A percentile compares a stretch with the other conserved stretches of the same genome.
Conservation (phyloP, 2,797 vertebrate species). For the Paguma larvata region DNA sequence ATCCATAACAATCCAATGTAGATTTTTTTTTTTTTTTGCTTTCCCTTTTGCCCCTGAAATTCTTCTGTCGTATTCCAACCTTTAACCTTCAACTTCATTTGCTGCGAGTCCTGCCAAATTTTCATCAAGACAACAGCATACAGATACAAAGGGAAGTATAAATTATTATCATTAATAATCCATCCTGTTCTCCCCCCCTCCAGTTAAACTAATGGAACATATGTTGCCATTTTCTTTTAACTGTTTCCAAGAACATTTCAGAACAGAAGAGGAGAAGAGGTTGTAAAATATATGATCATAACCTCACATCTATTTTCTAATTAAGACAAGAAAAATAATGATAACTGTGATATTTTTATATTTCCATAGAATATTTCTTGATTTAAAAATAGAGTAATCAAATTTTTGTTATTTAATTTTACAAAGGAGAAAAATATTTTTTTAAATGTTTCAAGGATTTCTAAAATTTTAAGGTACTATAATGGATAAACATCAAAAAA, state of each 20-base stretch:
- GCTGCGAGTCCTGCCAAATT: slow-evolving; percentile 79
- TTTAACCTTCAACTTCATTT: slow-evolving; percentile 74
- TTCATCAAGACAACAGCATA: slow-evolving; percentile 68
- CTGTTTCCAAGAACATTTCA: slow-evolving; percentile 87
- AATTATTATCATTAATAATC: slow-evolving; percentile 85
- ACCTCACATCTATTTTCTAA: slow-evolving; percentile 85
- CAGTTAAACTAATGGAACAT: slow-evolving; percentile 85
- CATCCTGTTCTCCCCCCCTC: slow-evolving; percentile 73
- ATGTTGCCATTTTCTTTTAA: slow-evolving; percentile 87
- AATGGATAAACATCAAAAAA: neutral
- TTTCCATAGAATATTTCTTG: slow-evolving; percentile 39
- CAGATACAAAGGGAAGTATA: slow-evolving; percentile 83
- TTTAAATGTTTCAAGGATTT: slow-evolving; percentile 52
- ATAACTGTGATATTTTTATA: slow-evolving; percentile 83
- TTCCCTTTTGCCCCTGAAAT: slow-evolving; percentile 50
- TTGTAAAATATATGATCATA: slow-evolving; percentile 84
- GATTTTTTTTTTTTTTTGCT: neutral
- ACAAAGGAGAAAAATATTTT: slow-evolving; percentile 27
- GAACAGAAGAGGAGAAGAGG: slow-evolving; percentile 80
- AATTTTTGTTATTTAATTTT: neutral
- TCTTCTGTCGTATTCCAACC: slow-evolving; percentile 50
- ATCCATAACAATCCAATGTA: neutral
- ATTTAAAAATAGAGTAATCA: slow-evolving; percentile 12
- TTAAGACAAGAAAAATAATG: slow-evolving; percentile 79
- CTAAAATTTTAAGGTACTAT: neutral